Evolutionary conservation across 2,113 vertebrate genomes (phyloP), one percentile per base, ranked within the genome.

Genomic region (Notothenia coriiceps): DNA sequence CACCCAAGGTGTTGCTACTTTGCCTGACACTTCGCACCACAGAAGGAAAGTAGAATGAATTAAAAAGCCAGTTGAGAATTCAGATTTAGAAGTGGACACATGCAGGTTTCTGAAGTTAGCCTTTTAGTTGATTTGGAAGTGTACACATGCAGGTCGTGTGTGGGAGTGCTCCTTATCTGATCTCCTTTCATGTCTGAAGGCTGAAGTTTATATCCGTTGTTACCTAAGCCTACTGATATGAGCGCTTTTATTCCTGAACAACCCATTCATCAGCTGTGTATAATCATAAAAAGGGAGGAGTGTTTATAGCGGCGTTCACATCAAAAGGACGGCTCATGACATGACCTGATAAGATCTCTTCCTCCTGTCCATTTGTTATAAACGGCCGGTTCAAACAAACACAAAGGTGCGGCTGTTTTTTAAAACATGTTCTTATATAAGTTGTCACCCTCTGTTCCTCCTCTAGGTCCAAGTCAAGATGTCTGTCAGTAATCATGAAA

Each of bases 401-500:
- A 0, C 6, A 35, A 79, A 51, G 3, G 3, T 40, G 35, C 35
- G 35, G 35, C 35, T 15, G 10, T 2, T 29, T 59, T 14, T 33
- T 70, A 51, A 6, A 10, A 18, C 6, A 10, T 10, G 20, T 79
- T 17, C 15, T 47, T 10, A 44, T n/a, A 61, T n/a, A 40, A 40
- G 35, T 4, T 25, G 35, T 40, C 35, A 6, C 55, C 4, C 14
- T 67, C 12, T 55, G 1, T 69, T 44, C 0, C 52, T 15, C 29
- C 9, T 70, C 25, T 73, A 95, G 93, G 76, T 85, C 33, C 11
- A 73, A 73, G 70, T 72, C 86, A 86, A 92, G 79, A 96, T 96
- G 96, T 96, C 95, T 20, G 95, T 96, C 79, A 96, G 94, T 67
- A 96, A 93, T 85, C 96, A 96, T 63, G 96, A 96, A 80, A 96